A percentile compares a stretch with the other conserved stretches of the same genome.
Evolutionary conservation across 2,113 vertebrate species (phyloP).

Genomic region (Lonchura striata): DNA sequence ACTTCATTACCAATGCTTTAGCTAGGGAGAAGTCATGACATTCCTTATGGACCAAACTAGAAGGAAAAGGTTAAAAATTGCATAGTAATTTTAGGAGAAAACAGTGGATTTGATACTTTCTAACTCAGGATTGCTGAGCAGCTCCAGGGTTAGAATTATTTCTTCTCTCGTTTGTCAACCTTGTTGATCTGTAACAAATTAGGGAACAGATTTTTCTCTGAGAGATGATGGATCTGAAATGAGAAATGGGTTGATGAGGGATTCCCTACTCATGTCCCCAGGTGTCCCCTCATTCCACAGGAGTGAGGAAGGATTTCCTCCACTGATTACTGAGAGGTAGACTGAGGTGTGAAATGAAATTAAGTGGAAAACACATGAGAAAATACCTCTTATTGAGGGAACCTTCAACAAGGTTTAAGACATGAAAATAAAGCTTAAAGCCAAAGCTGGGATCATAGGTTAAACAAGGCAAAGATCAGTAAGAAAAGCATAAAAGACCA

Average conservation of each 20-base stretch:
- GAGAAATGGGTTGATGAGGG: not conserved
- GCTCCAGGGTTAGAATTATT: not conserved
- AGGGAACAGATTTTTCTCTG: not conserved
- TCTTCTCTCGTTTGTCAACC: not conserved
- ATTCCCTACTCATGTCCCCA: accelerated
- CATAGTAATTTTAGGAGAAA: not conserved
- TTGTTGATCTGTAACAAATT: not conserved
- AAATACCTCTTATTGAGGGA: not conserved
- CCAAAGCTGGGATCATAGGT: not conserved
- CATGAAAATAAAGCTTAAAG: not conserved
- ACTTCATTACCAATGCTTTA: not conserved
- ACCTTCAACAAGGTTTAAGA: not conserved
- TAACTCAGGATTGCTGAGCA: not conserved
- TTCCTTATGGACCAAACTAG: not conserved
- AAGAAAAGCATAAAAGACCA: not conserved
- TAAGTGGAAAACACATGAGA: not conserved
- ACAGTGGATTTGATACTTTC: not conserved
- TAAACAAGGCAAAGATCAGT: not conserved
- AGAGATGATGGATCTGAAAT: not conserved
- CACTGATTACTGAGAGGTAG: not conserved
- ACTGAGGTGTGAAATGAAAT: not conserved
- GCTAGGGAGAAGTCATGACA: not conserved
- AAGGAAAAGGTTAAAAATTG: not conserved
- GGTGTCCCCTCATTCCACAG: not conserved
- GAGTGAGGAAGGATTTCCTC: not conserved